Base-by-base conservation (phyloP, 2,888 invertebrate genomes). In the Plebejus anna region DNA sequence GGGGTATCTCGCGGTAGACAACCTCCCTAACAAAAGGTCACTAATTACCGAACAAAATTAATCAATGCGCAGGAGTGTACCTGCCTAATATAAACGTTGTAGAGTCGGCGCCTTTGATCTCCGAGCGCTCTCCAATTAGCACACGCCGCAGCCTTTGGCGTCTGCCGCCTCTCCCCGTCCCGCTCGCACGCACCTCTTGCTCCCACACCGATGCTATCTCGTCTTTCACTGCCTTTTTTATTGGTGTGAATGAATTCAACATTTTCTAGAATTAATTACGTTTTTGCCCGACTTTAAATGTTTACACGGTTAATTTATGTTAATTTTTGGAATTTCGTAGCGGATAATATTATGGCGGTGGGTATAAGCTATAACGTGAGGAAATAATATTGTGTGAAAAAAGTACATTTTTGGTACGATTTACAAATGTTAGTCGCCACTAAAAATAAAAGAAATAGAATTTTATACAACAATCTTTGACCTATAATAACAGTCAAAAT, bases 81-180 rank as follows among this genome's bases (percentile, higher is more conserved):
- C 89, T 89, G 88, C 88, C 89, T 90, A 92, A 92, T 92, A 92
- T 92, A 92, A 92, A 92, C 91, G 94, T 92, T 88, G 91, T 82
- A 83, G 82, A 81, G 86, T 84, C 90, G 89, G 91, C 87, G 84
- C 83, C 90, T 94, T 94, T 94, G 93, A 92, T 88, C 87, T 88
- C 84, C 85, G 86, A 86, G 88, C 88, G 85, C 87, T 88, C 92
- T 92, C 94, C 94, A 94, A 94, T 94, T 94, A 94, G 91, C 91
- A 89, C 78, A 82, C 84, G 88, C 94, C 94, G 93, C 88, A 89
- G 92, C 93, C 93, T 94, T 94, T 92, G 90, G 90, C 90, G 89
- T 87, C 86, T 83, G 89, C 92, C 92, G 92, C 87, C 86, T 90
- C 83, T 78, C 76, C 57, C 61, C 77, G 76, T 87, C 89, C 80